These are phyloP conservation scores for Elephantulus edwardii DNA, from an alignment of 2,113 vertebrate genomes.

Conservation along the genomic window DNA sequence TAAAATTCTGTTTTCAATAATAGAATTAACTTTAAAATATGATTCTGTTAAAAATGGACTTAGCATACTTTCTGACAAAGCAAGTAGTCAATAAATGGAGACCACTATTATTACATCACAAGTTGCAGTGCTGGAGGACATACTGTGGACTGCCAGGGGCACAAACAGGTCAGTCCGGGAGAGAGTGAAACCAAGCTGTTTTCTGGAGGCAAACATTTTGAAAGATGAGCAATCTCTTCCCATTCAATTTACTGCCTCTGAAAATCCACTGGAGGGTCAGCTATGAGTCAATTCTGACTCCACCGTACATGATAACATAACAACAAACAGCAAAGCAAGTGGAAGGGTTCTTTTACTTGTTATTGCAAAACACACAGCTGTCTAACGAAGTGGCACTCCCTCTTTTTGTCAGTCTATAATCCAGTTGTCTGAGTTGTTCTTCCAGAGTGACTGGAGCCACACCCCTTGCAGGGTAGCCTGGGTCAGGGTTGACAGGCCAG, in stretches of 20 bases:
- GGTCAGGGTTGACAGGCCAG: constrained; percentile 8
- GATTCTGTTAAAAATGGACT: neutral
- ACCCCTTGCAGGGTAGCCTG: neutral
- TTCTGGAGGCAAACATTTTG: too few relatives aligned
- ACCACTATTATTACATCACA: neutral
- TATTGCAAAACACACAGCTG: neutral
- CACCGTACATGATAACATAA: too few relatives aligned
- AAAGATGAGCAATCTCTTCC: too few relatives aligned
- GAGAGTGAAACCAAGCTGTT: too few relatives aligned
- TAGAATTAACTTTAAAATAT: constrained; percentile 4
- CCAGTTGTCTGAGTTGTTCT: neutral
- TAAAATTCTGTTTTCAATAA: constrained; percentile 8
- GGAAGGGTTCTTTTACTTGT: neutral
- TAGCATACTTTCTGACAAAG: neutral
- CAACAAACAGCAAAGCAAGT: neutral
- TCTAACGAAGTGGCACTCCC: neutral
- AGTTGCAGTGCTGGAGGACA: too few relatives aligned
- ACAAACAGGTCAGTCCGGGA: too few relatives aligned
- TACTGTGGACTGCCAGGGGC: too few relatives aligned
- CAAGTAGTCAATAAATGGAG: neutral
- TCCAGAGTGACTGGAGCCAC: neutral
- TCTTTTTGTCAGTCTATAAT: neutral
- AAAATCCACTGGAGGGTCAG: too few relatives aligned
- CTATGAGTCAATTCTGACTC: too few relatives aligned
- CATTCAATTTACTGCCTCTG: too few relatives aligned